Percentiles rank a stretch among this genome's conserved stretches.
phyloP scores from a whole-genome alignment of 2,888 invertebrate genomes.

The Phoenoteleia sp. region DNA sequence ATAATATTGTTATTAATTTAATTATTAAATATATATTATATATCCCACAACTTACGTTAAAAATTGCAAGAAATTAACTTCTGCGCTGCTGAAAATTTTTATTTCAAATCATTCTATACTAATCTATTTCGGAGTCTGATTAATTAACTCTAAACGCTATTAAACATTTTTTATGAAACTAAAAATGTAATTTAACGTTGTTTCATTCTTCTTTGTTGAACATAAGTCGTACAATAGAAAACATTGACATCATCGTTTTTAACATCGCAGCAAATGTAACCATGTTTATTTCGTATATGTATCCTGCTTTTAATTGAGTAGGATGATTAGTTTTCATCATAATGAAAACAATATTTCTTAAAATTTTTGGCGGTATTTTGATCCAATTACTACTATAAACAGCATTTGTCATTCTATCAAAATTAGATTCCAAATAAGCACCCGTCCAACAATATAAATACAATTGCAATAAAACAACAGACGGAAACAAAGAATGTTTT shows the following conservation, averaged over 20 bases:
- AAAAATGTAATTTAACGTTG: too few relatives aligned
- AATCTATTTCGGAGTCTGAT: too few relatives aligned
- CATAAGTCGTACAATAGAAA: slow-evolving; percentile 69
- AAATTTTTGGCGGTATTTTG: slow-evolving; percentile 46
- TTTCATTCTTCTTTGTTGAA: slow-evolving; percentile 50
- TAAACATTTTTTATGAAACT: too few relatives aligned
- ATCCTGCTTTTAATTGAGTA: slow-evolving; percentile 54
- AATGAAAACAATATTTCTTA: slow-evolving; percentile 49
- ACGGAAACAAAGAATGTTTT: slow-evolving; percentile 51
- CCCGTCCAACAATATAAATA: slow-evolving; percentile 68
- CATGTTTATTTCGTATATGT: slow-evolving; percentile 60
- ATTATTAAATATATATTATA: too few relatives aligned
- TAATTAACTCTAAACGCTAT: too few relatives aligned
- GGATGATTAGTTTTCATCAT: slow-evolving; percentile 52
- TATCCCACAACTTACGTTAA: too few relatives aligned
- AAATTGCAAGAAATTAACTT: too few relatives aligned
- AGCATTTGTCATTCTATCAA: slow-evolving; percentile 49
- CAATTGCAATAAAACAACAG: slow-evolving; percentile 53
- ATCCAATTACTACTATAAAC: slow-evolving; percentile 59
- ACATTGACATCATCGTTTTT: slow-evolving; percentile 70
- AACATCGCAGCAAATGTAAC: slow-evolving; percentile 63
- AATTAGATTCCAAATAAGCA: slow-evolving; percentile 60
- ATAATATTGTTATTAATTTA: too few relatives aligned
- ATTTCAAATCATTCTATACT: too few relatives aligned
- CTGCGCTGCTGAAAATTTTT: too few relatives aligned